Conservation (phyloP, 2,113 vertebrate species). For the Bungarus multicinctus region DNA sequence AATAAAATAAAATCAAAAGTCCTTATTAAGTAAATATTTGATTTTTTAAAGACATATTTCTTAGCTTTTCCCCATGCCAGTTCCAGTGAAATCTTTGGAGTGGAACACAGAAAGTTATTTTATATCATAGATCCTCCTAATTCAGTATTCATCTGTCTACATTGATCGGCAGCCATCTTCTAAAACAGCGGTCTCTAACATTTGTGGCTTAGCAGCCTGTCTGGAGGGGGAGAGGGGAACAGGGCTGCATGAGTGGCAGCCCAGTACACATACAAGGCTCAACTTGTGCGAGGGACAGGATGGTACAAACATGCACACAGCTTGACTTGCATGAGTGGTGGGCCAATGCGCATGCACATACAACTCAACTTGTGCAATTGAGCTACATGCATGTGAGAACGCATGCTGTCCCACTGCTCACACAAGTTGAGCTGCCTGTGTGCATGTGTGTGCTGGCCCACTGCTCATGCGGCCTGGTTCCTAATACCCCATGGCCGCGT, state of each 20-base stretch:
- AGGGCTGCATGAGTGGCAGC: background rate
- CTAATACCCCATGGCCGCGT: background rate
- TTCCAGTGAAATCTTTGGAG: background rate
- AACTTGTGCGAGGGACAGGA: background rate
- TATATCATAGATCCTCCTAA: background rate
- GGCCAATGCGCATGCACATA: no score
- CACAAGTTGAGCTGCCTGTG: background rate
- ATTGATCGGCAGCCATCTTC: background rate
- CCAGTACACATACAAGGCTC: background rate
- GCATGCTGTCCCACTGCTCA: background rate
- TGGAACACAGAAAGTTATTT: background rate
- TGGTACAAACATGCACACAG: no score
- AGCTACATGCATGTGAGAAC: background rate
- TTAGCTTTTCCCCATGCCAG: background rate
- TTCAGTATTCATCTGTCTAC: background rate
- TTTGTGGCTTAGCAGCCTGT: background rate
- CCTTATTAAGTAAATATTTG: background rate
- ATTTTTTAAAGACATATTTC: background rate
- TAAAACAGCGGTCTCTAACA: background rate
- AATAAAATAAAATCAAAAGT: background rate
- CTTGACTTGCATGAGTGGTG: background rate
- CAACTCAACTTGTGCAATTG: background rate
- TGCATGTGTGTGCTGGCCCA: background rate
- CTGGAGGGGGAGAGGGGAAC: background rate
- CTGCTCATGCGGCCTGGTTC: background rate